Evolutionary conservation across 1,140 invertebrate species (phyloP), one percentile per base, ranked within the genome.

Genomic region (Eupristina koningsbergeri): DNA sequence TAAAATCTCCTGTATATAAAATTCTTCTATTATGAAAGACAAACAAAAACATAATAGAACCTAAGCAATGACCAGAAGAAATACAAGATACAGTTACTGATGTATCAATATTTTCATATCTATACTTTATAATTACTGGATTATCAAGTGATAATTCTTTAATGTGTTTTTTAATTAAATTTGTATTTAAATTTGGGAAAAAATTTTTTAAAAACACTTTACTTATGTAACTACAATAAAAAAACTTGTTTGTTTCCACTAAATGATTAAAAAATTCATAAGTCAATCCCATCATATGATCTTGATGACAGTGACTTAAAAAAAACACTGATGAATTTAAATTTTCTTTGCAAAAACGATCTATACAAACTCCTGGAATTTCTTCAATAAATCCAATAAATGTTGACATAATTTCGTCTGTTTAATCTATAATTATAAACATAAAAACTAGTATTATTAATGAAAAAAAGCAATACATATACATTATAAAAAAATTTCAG

Each of bases 11-110:
- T 0, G 95, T 96, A 86, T 95, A 96, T 9, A 96, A 90, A 82
- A 96, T 89, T 19, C 89, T 89, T 31, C 89, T 86, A 58, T 91
- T 84, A 47, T 89, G 85, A 63, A 85, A 93, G 90, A 94, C 94
- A 86, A 96, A 95, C 19, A 96, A 85, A 89, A 96, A 96, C 96
- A 96, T 96, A 0, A 96, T 93, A 6, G 96, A 95, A 0, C 96
- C 96, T 13, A 95, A 94, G 90, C 95, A 95, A 88, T 96, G 96
- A 26, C 94, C 95, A 6, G 95, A 94, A 34, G 95, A 93, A 75
- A 96, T 92, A 13, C 93, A 89, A 0, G 93, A 94, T 0, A 96
- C 94, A 47, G 90, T 92, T 0, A 95, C 63, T 83, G 86, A 89
- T 0, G 86, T 36, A 77, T 89, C 86, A 80, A 85, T 82, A 81